phyloP scores from a whole-genome alignment of 37 sponge, comb jelly and placozoan species.

The Agelas oroides region DNA sequence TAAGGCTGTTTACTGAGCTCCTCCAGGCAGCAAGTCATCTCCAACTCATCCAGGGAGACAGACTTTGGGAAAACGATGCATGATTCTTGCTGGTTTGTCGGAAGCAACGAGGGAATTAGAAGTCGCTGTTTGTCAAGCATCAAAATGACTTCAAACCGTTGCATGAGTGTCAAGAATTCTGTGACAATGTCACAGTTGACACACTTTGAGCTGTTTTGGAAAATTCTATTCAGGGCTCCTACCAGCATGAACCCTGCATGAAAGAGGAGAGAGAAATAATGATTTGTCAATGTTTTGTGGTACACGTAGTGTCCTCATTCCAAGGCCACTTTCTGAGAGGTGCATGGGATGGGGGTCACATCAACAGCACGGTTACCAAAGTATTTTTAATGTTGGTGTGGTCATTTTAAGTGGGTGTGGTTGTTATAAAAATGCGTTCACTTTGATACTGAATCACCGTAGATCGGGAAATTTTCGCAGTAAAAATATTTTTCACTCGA shows the following conservation, averaged over 20 bases:
- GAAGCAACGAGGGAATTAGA: conserved; percentile 88
- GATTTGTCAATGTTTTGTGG: background rate
- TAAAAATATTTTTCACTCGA: no score
- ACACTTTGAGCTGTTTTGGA: background rate
- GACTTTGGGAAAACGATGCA: conserved; percentile 32
- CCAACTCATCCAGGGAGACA: background rate
- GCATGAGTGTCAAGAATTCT: conserved; percentile 70
- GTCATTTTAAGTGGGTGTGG: no score
- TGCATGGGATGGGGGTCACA: no score
- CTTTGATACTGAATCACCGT: no score
- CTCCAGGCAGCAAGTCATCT: background rate
- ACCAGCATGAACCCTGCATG: conserved; percentile 64
- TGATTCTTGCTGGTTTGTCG: conserved; percentile 41
- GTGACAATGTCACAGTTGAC: background rate
- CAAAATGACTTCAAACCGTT: conserved; percentile 85
- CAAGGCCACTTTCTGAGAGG: no score
- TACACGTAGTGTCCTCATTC: no score
- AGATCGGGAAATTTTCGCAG: no score
- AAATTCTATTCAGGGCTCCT: conserved; percentile 36
- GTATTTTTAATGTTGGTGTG: no score
- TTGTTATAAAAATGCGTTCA: no score
- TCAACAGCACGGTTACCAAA: no score
- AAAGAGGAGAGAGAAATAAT: no score
- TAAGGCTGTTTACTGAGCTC: conserved; percentile 17
- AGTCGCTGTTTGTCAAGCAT: conserved; percentile 50